These are phyloP conservation scores for Spodoptera litura DNA, from an alignment of 1,140 invertebrate species.

Conservation along the genomic window DNA sequence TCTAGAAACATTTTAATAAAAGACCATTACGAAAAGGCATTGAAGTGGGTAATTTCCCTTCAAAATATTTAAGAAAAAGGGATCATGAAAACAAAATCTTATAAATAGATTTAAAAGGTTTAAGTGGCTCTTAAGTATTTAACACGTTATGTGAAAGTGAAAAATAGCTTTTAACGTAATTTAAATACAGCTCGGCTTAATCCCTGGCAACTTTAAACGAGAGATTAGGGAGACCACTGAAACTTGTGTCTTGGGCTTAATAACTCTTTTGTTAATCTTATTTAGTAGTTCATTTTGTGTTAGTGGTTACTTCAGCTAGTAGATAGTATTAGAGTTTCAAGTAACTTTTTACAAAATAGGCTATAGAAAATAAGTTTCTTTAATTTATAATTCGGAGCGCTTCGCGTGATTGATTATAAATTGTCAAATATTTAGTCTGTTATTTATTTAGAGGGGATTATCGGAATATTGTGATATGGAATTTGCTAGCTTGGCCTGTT, in stretches of 20 bases:
- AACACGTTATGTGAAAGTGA: slow-evolving; percentile 22
- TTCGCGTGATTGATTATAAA: too few species aligned
- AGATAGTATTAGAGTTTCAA: too few species aligned
- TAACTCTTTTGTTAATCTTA: not conserved
- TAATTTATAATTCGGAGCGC: too few species aligned
- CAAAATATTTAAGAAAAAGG: not conserved
- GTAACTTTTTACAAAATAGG: too few species aligned
- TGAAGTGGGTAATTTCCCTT: not conserved
- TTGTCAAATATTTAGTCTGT: too few species aligned
- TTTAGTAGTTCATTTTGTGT: not conserved
- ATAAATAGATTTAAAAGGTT: slow-evolving; percentile 21
- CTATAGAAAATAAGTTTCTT: too few species aligned
- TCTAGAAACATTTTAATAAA: slow-evolving; percentile 10
- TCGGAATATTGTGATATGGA: too few species aligned
- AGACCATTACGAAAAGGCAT: not conserved
- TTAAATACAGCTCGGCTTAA: slow-evolving; percentile 16
- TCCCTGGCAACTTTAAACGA: not conserved
- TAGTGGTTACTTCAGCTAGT: too few species aligned
- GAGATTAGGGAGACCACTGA: not conserved
- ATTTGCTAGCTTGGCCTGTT: too few species aligned
- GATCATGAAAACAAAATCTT: slow-evolving; percentile 20
- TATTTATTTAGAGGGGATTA: too few species aligned
- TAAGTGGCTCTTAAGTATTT: slow-evolving; percentile 4
- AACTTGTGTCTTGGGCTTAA: not conserved
- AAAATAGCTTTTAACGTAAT: slow-evolving; percentile 42